Evolutionary conservation across 2,797 vertebrate genomes (phyloP).

Genomic region (Rhynchonycteris naso): DNA sequence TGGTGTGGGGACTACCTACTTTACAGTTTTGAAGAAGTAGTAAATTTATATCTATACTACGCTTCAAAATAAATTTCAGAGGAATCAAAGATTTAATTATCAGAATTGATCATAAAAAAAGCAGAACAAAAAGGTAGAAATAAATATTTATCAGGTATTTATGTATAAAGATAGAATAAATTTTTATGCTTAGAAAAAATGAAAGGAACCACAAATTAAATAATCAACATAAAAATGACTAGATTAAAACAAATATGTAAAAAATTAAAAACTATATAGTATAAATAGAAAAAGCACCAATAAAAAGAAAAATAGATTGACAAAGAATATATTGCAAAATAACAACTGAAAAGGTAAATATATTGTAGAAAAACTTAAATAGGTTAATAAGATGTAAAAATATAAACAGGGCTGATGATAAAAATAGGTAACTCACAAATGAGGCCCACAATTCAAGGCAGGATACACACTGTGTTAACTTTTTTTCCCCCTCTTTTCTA

Average conservation of each 20-base stretch:
- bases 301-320: neutral
- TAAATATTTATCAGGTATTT: neutral
- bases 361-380: neutral
- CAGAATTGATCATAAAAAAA: neutral
- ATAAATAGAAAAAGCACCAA: neutral
- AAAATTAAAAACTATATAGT: neutral
- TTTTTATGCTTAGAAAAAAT: neutral
- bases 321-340: neutral
- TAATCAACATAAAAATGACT: neutral
- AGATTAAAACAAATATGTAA: neutral
- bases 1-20: neutral
- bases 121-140: neutral
- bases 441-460: neutral
- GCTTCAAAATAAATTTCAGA: slow-evolving; percentile 24
- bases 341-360: neutral
- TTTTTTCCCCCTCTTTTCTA: too few species aligned
- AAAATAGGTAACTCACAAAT: neutral
- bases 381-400: neutral
- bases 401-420: neutral
- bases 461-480: neutral
- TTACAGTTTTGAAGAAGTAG: slow-evolving; percentile 1
- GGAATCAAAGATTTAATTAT: neutral
- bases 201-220: slow-evolving; percentile 20
- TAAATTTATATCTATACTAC: neutral
- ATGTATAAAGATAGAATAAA: neutral